A percentile compares a stretch with the other conserved stretches of the same genome.
These are phyloP conservation scores for Alsophila aescularia DNA, from an alignment of 2,888 invertebrate genomes.

Conservation along the genomic window DNA sequence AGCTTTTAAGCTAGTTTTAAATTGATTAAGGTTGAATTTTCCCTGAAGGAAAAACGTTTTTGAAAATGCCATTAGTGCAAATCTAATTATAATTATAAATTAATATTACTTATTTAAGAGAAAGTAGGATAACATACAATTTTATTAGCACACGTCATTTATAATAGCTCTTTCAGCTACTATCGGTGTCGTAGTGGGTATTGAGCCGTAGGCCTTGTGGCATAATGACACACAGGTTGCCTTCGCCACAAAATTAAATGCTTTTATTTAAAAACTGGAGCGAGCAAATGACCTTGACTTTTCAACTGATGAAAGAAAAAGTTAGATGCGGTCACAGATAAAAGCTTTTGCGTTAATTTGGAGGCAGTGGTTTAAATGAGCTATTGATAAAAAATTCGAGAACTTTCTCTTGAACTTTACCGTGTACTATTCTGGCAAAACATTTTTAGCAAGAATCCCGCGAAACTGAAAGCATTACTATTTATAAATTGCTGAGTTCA, in stretches of 20 bases:
- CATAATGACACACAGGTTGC: conserved; percentile 21
- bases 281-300: conserved; percentile 29
- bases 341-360: not conserved
- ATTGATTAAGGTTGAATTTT: no score
- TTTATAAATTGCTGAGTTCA: no score
- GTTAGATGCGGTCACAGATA: conserved; percentile 22
- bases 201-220: conserved; percentile 15
- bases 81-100: no score
- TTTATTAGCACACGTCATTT: not conserved
- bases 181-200: conserved; percentile 1
- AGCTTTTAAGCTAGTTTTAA: no score
- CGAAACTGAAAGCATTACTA: no score
- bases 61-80: no score
- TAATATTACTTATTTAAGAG: no score
- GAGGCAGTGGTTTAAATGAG: not conserved
- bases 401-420: conserved; percentile 24
- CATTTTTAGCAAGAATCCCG: not conserved
- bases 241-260: conserved; percentile 18
- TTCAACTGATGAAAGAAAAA: conserved; percentile 22
- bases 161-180: not conserved
- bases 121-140: not conserved
- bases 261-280: conserved; percentile 28
- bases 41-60: no score
- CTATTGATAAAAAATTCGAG: conserved; percentile 5
- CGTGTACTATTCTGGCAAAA: not conserved